These are phyloP conservation scores for Tautogolabrus adspersus DNA, from an alignment of 2,113 vertebrate genomes.

Conservation along the genomic window DNA sequence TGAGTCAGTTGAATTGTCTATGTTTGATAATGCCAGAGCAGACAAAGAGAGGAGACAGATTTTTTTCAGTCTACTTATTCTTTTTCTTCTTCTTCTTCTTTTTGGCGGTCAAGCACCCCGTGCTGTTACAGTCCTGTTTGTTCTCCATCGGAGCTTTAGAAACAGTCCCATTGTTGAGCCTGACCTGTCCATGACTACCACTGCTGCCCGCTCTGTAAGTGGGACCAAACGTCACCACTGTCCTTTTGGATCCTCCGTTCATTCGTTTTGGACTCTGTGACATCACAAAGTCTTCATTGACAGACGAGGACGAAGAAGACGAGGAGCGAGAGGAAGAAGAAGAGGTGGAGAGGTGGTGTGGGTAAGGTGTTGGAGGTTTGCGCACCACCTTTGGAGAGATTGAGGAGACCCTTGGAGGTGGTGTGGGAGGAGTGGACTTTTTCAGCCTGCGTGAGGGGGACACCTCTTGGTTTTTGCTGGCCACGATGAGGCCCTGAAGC, in stretches of 20 bases:
- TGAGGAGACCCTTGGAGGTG: conserved; percentile 48
- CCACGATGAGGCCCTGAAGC: conserved; percentile 71
- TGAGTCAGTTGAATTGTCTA: background rate
- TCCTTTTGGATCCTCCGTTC: conserved; percentile 19
- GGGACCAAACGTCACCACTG: background rate
- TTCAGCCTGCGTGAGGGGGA: background rate
- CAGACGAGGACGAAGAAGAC: conserved; percentile 53
- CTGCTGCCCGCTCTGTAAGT: background rate
- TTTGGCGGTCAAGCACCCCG: conserved; percentile 66
- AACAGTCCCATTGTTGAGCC: conserved; percentile 43
- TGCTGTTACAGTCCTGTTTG: conserved; percentile 36
- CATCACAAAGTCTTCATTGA: background rate
- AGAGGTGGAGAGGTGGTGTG: background rate
- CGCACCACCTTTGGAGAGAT: conserved; percentile 30
- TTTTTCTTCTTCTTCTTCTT: conserved; percentile 75
- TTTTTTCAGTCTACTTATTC: conserved; percentile 45
- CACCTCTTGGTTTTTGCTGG: conserved; percentile 28
- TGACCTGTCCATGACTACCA: conserved; percentile 32
- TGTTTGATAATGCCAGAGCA: background rate
- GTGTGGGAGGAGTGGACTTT: conserved; percentile 14
- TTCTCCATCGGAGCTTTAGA: conserved; percentile 27
- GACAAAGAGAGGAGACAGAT: background rate
- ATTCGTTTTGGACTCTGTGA: background rate
- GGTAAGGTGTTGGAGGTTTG: conserved; percentile 43
- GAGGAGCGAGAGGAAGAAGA: conserved; percentile 45